These are phyloP conservation scores for Leucoraja ocellata DNA, from an alignment of 2,797 vertebrate genomes.

Conservation along the genomic window DNA sequence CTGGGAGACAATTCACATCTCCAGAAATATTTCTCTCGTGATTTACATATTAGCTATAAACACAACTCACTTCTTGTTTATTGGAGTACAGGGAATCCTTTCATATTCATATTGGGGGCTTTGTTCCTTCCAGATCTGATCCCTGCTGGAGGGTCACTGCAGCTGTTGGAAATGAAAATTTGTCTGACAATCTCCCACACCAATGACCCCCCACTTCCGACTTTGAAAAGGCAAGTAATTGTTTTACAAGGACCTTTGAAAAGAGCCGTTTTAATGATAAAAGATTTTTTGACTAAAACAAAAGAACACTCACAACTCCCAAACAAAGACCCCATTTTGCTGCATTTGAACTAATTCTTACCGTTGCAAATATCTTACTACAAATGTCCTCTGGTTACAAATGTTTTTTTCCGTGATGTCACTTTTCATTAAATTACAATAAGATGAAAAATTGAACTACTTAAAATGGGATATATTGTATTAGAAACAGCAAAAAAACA, in stretches of 20 bases:
- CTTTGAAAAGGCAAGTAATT: slow-evolving; percentile 28
- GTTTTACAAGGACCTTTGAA: slow-evolving; percentile 13
- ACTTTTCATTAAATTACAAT: neutral
- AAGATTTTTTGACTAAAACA: slow-evolving; percentile 12
- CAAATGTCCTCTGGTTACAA: neutral
- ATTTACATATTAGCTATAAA: slow-evolving; percentile 28
- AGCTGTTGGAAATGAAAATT: slow-evolving; percentile 4
- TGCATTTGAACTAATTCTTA: neutral
- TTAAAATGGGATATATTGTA: neutral
- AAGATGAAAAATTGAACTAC: neutral
- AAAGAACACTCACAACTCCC: slow-evolving; percentile 10
- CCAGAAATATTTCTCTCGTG: slow-evolving; percentile 15
- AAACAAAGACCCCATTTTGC: slow-evolving; percentile 6
- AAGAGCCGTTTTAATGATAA: slow-evolving; percentile 1
- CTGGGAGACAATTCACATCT: neutral
- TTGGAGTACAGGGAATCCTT: neutral
- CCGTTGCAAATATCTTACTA: neutral
- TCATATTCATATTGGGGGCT: slow-evolving; percentile 18
- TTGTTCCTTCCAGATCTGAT: neutral
- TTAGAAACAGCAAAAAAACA: neutral
- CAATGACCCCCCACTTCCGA: neutral
- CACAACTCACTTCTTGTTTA: neutral
- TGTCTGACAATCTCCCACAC: neutral
- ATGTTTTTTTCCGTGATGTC: neutral
- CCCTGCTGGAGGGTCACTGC: neutral